Evolutionary conservation across 1,140 invertebrate species (phyloP), one percentile per base, ranked within the genome.

Genomic region (Drosophila sechellia): DNA sequence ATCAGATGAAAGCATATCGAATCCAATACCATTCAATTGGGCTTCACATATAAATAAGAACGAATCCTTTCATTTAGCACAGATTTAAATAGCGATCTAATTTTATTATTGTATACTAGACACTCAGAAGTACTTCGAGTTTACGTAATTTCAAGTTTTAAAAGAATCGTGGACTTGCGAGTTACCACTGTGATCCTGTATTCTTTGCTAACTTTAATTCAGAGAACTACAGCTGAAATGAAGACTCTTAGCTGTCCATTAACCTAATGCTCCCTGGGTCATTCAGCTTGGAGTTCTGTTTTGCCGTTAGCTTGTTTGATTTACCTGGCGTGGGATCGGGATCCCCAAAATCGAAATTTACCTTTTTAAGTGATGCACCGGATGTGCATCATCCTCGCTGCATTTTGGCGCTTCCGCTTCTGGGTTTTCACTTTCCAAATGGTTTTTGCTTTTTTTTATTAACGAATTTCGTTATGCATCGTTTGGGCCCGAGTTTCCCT

Each of bases 361-460:
- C 54, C 72, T 71, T 53, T 65, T 39, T 22, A 43, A 61, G 65
- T 45, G 61, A 45, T 76, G 79, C 45, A 35, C 79, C 84, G 84
- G 83, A 87, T 79, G 74, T 48, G 15, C 48, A 60, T 59, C 76
- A 74, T 72, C 61, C 69, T 58, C 52, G 46, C 25, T 52, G 79
- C 53, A 79, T 77, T 86, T 89, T 89, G 79, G 84, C 71, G 79
- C 84, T 87, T 87, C 83, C 83, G 83, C 74, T 84, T n/a, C 64
- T 74, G 57, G 43, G 57, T 69, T 79, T 86, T 85, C 77, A 81
- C 84, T 87, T 87, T 84, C 71, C 72, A 63, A 65, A 72, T 57
- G 53, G 48, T 63, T 80, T 73, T 84, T 66, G 50, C 64, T 64
- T 72, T 70, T 27, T 68, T 40, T 60, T 72, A 55, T 76, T 81